Base-by-base conservation (phyloP, 2,113 vertebrate genomes). In the Paracanthobrama guichenoti region DNA sequence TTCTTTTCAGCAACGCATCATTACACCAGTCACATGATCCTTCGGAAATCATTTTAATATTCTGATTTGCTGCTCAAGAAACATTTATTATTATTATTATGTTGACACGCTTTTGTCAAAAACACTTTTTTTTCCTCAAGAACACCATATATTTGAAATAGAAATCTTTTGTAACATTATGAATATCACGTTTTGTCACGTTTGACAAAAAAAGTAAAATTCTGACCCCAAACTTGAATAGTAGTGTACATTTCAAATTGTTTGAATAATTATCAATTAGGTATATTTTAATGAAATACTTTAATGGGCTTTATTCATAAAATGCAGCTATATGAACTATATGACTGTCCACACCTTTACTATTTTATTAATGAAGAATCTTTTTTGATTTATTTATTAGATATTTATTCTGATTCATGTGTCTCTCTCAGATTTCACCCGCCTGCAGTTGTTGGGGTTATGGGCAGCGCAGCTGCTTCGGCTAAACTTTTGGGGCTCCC, bases 401-500 rank as follows among this genome's bases (percentile, higher is more conserved):
- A 26, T 35, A 42, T 60, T 42, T 20, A 79, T 26, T 50, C 8
- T 28, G 13, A 26, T 39, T 14, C 10, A 1, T 89, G 80, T 88
- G 2, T 13, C 13, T 84, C 86, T 93, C 83, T 79, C 92, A 99
- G 97, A 87, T 99, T 99, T 90, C 97, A 99, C 84, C 97, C 97
- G 8, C 97, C 97, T 0, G 93, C 95, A 0, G 95, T 98, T 35
- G 96, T 98, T 0, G 97, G 97, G 16, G 96, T 97, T 9, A 94
- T 98, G 95, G 97, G 97, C 1, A 97, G 97, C 16, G 94, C 97
- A 1, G 97, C 96, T 16, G 96, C 97, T 9, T 93, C 95, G 0
- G 95, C 97, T 31, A 98, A 97, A 91, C 92, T 98, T 79, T 88
- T 98, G 60, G 91, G 89, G 69, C 92, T 99, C 62, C 91, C 95